Conservation (phyloP, 2,888 invertebrate species). For the Nomada hirtipes region DNA sequence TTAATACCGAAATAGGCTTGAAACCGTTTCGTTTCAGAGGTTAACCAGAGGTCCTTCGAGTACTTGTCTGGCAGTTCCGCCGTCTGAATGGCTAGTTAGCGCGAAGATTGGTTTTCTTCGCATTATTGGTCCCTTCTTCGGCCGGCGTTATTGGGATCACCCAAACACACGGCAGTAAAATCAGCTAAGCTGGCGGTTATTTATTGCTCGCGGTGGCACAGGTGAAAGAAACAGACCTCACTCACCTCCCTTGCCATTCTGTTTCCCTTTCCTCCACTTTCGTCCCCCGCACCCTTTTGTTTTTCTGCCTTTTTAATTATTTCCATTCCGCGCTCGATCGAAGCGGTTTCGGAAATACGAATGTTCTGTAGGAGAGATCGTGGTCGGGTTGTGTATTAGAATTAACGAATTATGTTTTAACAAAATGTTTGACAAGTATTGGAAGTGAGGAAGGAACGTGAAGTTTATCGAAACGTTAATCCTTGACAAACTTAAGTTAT, state of each 20-base stretch:
- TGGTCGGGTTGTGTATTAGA: not conserved
- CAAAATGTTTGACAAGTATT: not conserved
- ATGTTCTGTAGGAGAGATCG: not conserved
- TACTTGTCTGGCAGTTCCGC: slow-evolving; percentile 76
- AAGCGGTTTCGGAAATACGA: not conserved
- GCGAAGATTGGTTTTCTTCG: slow-evolving; percentile 82
- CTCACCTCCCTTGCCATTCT: slow-evolving; percentile 51
- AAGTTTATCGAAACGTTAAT: too few species aligned
- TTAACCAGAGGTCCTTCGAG: slow-evolving; percentile 81
- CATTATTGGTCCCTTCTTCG: slow-evolving; percentile 75
- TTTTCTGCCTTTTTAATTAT: slow-evolving; percentile 29
- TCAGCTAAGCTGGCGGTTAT: slow-evolving; percentile 84
- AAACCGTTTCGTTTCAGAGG: slow-evolving; percentile 76
- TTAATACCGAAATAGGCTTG: slow-evolving; percentile 70
- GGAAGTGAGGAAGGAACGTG: not conserved
- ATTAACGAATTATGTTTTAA: not conserved
- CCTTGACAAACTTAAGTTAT: too few species aligned
- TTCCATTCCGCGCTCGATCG: slow-evolving; percentile 16
- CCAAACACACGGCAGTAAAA: slow-evolving; percentile 82
- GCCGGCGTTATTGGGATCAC: slow-evolving; percentile 81
- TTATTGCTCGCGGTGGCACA: slow-evolving; percentile 82
- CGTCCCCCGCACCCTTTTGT: not conserved
- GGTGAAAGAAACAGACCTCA: slow-evolving; percentile 78
- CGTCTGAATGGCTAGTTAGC: slow-evolving; percentile 83
- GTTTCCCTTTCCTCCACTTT: not conserved